Percentiles rank a stretch among this genome's conserved stretches.
phyloP scores from a whole-genome alignment of 2,888 invertebrate genomes.

The Drosophila incognita region DNA sequence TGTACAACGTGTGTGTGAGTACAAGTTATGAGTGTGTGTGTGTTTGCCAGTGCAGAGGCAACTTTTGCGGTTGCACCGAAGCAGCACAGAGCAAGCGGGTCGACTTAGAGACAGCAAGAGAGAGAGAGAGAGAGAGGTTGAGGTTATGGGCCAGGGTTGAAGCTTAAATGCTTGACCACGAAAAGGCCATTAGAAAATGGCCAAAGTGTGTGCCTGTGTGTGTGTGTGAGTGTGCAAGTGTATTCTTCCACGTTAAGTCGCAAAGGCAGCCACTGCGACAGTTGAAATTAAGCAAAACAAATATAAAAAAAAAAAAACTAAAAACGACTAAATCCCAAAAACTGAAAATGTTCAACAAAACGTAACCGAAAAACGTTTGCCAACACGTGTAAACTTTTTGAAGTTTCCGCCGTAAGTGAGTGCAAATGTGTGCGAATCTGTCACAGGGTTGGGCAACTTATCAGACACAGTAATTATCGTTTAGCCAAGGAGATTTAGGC shows the following conservation, averaged over 20 bases:
- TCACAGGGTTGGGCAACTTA: conserved; percentile 39
- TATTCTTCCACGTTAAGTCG: conserved; percentile 37
- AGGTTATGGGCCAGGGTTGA: conserved; percentile 55
- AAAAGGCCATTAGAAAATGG: conserved; percentile 76
- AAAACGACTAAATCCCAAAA: conserved; percentile 13
- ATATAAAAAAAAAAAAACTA: conserved; percentile 6
- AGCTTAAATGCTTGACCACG: conserved; percentile 80
- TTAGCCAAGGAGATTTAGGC: conserved; percentile 25
- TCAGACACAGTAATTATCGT: conserved; percentile 41
- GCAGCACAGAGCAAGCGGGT: conserved; percentile 45
- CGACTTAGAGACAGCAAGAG: conserved; percentile 23
- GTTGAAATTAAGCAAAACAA: conserved; percentile 70
- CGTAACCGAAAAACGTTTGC: conserved; percentile 69
- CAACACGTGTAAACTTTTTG: conserved; percentile 69
- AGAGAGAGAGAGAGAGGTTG: conserved; percentile 25
- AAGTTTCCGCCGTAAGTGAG: conserved; percentile 37
- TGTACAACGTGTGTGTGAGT: conserved; percentile 42
- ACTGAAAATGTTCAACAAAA: conserved; percentile 26
- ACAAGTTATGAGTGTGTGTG: conserved; percentile 15
- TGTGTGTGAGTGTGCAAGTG: conserved; percentile 8
- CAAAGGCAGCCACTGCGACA: conserved; percentile 59
- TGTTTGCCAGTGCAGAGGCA: conserved; percentile 50
- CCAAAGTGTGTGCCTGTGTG: conserved; percentile 33
- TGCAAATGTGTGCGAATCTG: conserved; percentile 46
- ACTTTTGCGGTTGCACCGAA: conserved; percentile 76